A percentile compares a stretch with the other conserved stretches of the same genome.
Evolutionary conservation across 2,888 invertebrate genomes (phyloP).

Genomic region (Melinaea menophilus): DNA sequence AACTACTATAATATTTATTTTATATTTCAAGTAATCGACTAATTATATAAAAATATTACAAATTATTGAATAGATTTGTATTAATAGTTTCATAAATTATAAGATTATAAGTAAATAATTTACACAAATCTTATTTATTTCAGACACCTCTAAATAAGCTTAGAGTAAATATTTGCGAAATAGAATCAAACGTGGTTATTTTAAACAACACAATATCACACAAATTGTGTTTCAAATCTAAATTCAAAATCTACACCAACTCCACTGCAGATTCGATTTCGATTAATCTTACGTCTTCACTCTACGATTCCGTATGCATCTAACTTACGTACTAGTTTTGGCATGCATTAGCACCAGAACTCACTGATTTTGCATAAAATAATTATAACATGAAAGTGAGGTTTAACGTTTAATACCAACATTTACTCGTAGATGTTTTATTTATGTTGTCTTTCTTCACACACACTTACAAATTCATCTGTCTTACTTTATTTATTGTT

Average conservation of each 20-base stretch:
- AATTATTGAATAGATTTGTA: too few relatives aligned
- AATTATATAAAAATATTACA: too few relatives aligned
- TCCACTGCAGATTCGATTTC: slow-evolving; percentile 37
- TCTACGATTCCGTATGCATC: slow-evolving; percentile 31
- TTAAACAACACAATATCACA: slow-evolving; percentile 4
- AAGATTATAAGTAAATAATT: too few relatives aligned
- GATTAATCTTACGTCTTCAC: slow-evolving; percentile 42
- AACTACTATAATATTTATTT: too few relatives aligned
- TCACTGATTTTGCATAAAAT: slow-evolving; percentile 28
- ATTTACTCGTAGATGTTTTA: neutral
- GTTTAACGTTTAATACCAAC: neutral
- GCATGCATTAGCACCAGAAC: slow-evolving; percentile 28
- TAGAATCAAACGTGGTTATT: neutral
- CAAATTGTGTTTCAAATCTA: slow-evolving; percentile 11
- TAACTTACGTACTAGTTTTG: slow-evolving; percentile 32
- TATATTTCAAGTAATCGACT: too few relatives aligned
- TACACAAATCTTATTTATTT: too few relatives aligned
- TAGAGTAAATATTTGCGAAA: too few relatives aligned
- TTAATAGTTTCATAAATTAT: too few relatives aligned
- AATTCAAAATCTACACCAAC: slow-evolving; percentile 28
- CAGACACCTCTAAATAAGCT: too few relatives aligned
- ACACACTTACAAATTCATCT: too few relatives aligned
- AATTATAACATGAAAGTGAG: slow-evolving; percentile 16
- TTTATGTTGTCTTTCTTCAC: too few relatives aligned
- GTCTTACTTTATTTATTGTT: too few relatives aligned